These are phyloP conservation scores for Loripinus fragilis DNA, from an alignment of 2,888 invertebrate species.

Conservation along the genomic window DNA sequence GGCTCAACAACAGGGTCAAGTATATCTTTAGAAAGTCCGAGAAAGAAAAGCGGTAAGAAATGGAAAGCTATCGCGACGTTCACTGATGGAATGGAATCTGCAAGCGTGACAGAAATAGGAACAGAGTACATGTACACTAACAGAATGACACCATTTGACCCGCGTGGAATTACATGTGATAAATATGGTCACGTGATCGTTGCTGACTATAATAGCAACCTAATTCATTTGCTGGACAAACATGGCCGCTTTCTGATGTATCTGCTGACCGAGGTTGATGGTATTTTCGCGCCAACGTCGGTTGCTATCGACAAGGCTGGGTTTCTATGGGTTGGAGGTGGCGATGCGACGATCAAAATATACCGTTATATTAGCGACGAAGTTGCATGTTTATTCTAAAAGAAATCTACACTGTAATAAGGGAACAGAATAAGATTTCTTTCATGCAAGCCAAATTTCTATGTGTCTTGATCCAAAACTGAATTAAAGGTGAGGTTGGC, in stretches of 20 bases:
- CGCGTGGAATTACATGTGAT: conserved; percentile 72
- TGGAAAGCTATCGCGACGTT: conserved; percentile 48
- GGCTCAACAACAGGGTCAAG: conserved; percentile 48
- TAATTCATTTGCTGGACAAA: conserved; percentile 61
- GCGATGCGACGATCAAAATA: conserved; percentile 62
- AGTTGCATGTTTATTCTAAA: not conserved
- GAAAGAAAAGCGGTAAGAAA: conserved; percentile 17
- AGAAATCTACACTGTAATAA: not conserved
- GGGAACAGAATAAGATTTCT: too few species aligned
- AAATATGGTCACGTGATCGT: conserved; percentile 71
- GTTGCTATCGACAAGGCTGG: conserved; percentile 67
- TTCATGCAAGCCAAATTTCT: too few species aligned
- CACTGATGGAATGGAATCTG: conserved; percentile 46
- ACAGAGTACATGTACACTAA: conserved; percentile 31
- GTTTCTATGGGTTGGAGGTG: conserved; percentile 70
- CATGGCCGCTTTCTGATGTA: conserved; percentile 64
- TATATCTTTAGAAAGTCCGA: conserved; percentile 36
- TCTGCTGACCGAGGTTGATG: conserved; percentile 57
- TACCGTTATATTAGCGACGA: conserved; percentile 56
- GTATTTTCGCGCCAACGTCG: conserved; percentile 63
- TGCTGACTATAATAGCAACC: conserved; percentile 68
- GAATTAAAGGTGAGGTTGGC: too few species aligned
- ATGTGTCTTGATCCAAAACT: too few species aligned
- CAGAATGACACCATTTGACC: conserved; percentile 59
- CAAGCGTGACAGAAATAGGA: conserved; percentile 48